phyloP scores from a whole-genome alignment of 1,140 invertebrate genomes.

The Cyphomyrmex costatus region DNA sequence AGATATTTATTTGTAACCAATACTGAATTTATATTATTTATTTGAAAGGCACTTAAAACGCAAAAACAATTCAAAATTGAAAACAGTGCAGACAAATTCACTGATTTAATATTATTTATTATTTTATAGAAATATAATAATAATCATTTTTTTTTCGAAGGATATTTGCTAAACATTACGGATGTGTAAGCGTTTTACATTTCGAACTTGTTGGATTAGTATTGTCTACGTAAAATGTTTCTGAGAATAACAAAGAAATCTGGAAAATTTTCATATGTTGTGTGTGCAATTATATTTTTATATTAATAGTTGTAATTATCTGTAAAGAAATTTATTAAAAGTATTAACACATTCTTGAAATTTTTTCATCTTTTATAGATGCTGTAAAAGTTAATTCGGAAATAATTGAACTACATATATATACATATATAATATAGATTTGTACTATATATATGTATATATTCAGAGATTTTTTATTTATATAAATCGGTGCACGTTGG shows the following conservation, averaged over 20 bases:
- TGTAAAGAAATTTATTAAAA: neutral
- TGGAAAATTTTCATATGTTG: constrained; percentile 2
- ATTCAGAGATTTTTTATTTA: constrained; percentile 28
- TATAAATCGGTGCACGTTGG: constrained; percentile 27
- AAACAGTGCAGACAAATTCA: neutral
- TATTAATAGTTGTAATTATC: neutral
- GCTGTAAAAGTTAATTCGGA: neutral
- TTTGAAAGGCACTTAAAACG: neutral
- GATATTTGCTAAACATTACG: neutral
- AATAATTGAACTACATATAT: neutral
- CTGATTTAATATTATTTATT: constrained; percentile 25
- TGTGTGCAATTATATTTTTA: constrained; percentile 11
- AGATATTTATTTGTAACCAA: neutral
- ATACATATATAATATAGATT: neutral
- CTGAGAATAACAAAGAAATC: neutral
- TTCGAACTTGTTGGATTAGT: constrained; percentile 14
- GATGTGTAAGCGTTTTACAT: neutral
- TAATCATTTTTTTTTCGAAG: constrained; percentile 18
- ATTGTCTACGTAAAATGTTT: neutral
- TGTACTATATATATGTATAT: neutral
- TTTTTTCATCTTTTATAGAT: neutral
- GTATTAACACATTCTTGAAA: neutral
- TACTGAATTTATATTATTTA: neutral
- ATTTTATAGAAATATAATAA: neutral
- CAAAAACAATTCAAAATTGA: constrained; percentile 19